Evolutionary conservation across 2,113 vertebrate genomes (phyloP), one percentile per base, ranked within the genome.

Genomic region (Trochalopteron elliotii): DNA sequence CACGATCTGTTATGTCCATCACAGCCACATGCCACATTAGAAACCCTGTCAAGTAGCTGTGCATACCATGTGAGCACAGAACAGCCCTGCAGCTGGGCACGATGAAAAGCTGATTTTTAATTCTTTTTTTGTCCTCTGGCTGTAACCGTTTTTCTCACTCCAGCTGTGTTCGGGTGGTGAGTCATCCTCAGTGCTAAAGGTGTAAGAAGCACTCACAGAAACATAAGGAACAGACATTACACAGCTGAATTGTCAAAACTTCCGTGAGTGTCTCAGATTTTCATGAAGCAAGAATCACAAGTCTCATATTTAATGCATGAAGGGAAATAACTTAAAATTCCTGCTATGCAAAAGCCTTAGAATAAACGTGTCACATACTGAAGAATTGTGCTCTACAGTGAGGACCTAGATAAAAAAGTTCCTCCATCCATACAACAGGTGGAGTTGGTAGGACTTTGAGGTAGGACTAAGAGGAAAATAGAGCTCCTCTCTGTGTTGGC

Each of bases 181-280:
- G 25, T 95, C 94, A 93, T 74, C 68, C 55, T 74, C 86, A 31
- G 59, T 21, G 63, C 55, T 81, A 55, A 94, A 93, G 71, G 83
- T 92, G 68, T 83, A 81, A 88, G 85, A 77, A 89, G 42, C 55
- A 72, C 72, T 50, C 88, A 63, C 15, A 90, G 63, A 75, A 93
- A 74, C 75, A 92, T 31, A 91, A 89, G 69, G 86, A 93, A 42
- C 49, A 95, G 95, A 76, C 70, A 40, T 85, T 76, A 61, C 85
- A 86, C 47, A 80, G 92, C 52, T 63, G 83, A 94, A 83, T 74
- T 90, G 60, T 70, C 91, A 86, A 86, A 90, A 83, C 55, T 88
- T 83, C 27, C 0, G 1, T 35, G 56, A 80, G 22, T 50, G 15
- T 72, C 71, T 39, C 4, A 3, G 68, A 81, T 76, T 86, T 83